Evolutionary conservation across 2,797 vertebrate species (phyloP), one percentile per base, ranked within the genome.

Genomic region (Loriculus beryllinus): DNA sequence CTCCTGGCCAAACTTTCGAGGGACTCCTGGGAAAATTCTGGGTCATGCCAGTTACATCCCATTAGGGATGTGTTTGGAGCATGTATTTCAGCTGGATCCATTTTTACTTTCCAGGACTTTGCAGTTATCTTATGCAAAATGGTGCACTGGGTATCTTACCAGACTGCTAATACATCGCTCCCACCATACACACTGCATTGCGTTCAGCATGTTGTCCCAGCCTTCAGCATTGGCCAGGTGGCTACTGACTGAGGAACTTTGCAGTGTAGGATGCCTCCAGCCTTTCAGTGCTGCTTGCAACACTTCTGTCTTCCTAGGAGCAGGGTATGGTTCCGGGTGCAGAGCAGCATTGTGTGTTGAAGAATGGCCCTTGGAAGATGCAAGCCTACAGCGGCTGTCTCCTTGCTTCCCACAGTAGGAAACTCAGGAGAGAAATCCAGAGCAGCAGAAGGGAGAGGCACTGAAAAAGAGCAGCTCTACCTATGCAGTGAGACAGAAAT

Each of bases 1-100:
- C 43, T 93, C 48, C 12, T 20, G 70, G 60, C 33, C 60, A 88
- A 77, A 80, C 60, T 86, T 85, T 28, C 56, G n/a, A 64, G 56
- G n/a, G 28, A 63, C 29, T 76, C 25, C 23, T 25, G 15, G 16
- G 42, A 89, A 80, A 42, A 23, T 79, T 92, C 31, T 63, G 70
- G 10, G 86, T 77, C 45, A 37, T 85, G 47, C 37, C 39, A 83
- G 15, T 82, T 87, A 19, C 20, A 93, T 25, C 23, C 57, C 43
- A 9, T 54, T 68, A 59, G 26, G 11, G 40, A 47, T 80, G 33
- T 63, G 23, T 86, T 84, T 74, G 33, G 40, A 85, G 43, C 18
- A 20, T 15, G 37, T 48, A 63, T 92, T 86, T 85, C 45, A 85
- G 23, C 42, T 60, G 59, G 80, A 76, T 80, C 42, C 0, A 0